Conservation (phyloP, 2,113 vertebrate species). For the Thunnus maccoyii region DNA sequence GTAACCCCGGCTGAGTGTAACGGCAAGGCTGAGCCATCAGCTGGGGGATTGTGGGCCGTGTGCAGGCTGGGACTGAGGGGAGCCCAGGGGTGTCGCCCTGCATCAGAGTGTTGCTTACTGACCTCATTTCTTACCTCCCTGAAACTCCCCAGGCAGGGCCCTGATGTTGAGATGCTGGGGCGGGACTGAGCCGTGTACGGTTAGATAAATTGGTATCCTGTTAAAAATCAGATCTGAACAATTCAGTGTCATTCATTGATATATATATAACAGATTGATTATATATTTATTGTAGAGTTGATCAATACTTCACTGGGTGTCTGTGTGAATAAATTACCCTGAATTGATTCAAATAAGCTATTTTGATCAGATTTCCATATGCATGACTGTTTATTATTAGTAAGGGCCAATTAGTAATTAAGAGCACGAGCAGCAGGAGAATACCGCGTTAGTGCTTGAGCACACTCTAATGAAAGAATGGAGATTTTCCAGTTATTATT, state of each 20-base stretch:
- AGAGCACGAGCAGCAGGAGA: slow-evolving; percentile 54
- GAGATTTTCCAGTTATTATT: slow-evolving; percentile 40
- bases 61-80: slow-evolving; percentile 51
- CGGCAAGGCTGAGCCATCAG: slow-evolving; percentile 54
- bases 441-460: slow-evolving; percentile 8
- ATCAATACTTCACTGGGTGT: slow-evolving; percentile 31
- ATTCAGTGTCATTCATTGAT: neutral
- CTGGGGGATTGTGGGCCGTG: slow-evolving; percentile 50
- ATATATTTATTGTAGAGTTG: neutral
- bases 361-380: slow-evolving; percentile 68
- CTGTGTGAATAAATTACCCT: slow-evolving; percentile 35
- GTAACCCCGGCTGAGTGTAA: slow-evolving; percentile 42
- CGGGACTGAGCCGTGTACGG: neutral
- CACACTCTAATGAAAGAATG: slow-evolving; percentile 56
- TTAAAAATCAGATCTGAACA: slow-evolving; percentile 24
- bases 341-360: slow-evolving; percentile 48
- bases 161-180: slow-evolving; percentile 32
- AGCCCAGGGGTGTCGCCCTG: slow-evolving; percentile 61
- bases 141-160: slow-evolving; percentile 30
- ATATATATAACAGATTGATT: slow-evolving; percentile 9
- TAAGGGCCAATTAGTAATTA: slow-evolving; percentile 70
- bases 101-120: slow-evolving; percentile 69
- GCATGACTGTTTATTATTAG: slow-evolving; percentile 73
- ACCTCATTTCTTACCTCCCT: slow-evolving; percentile 65
- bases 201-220: slow-evolving; percentile 26